Percentiles rank a stretch among this genome's conserved stretches.
These are phyloP conservation scores for Xenentodon cancila DNA, from an alignment of 2,797 vertebrate species.

Conservation along the genomic window DNA sequence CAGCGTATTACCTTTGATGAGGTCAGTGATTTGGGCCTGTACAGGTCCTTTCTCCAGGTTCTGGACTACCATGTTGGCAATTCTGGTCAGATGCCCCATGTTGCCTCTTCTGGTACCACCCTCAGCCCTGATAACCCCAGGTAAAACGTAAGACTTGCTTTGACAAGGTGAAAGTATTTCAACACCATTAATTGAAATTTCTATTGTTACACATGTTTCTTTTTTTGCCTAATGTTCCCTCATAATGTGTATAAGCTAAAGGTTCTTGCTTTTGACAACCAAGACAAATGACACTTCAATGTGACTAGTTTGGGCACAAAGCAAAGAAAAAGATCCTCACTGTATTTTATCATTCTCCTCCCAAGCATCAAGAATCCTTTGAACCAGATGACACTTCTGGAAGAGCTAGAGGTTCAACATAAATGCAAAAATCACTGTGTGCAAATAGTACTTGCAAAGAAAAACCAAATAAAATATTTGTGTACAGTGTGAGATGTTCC, in stretches of 20 bases:
- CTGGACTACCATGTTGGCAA: constrained; percentile 95
- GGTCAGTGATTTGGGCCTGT: constrained; percentile 87
- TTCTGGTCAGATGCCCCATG: constrained; percentile 97
- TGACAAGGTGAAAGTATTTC: too few species aligned
- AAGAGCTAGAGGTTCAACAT: constrained; percentile 85
- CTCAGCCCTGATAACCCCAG: constrained; percentile 81
- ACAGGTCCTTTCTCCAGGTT: constrained; percentile 93
- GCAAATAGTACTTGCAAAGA: neutral
- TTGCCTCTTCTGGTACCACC: constrained; percentile 94
- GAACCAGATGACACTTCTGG: constrained; percentile 93
- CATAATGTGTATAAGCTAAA: too few species aligned
- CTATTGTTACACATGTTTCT: too few species aligned
- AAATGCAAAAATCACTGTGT: neutral
- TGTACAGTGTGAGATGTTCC: too few species aligned
- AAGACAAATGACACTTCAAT: too few species aligned
- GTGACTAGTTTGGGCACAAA: too few species aligned
- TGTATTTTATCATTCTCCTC: constrained; percentile 96
- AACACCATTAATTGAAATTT: too few species aligned
- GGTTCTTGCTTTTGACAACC: too few species aligned
- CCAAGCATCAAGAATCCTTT: constrained; percentile 97
- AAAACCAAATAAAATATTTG: neutral
- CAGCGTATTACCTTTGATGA: constrained; percentile 88
- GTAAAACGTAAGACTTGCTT: neutral
- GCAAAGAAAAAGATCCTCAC: constrained; percentile 77
- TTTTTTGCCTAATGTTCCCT: too few species aligned